Evolutionary conservation across 2,797 vertebrate genomes (phyloP).

Genomic region (Hephaestus fuliginosus): DNA sequence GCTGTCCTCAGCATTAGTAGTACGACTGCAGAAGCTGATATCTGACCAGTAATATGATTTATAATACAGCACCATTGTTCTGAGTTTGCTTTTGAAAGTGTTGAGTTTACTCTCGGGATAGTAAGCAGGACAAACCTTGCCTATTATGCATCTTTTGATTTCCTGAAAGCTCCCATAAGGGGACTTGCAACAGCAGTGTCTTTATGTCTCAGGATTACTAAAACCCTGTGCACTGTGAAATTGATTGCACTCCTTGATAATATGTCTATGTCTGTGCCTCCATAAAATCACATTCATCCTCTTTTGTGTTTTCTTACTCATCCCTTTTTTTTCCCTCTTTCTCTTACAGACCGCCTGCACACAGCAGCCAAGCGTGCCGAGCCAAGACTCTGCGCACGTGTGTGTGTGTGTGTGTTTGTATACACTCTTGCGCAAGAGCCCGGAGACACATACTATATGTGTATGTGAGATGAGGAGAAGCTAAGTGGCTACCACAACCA

Average conservation of each 20-base stretch:
- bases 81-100: conserved; percentile 29
- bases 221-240: conserved; percentile 24
- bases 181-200: neutral
- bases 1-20: conserved; percentile 49
- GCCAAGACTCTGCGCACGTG: conserved; percentile 19
- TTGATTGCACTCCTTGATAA: conserved; percentile 5
- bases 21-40: conserved; percentile 23
- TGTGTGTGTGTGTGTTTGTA: conserved; percentile 17
- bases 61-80: conserved; percentile 10
- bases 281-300: conserved; percentile 24
- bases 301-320: conserved; percentile 28
- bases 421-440: conserved; percentile 24
- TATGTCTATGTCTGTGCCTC: neutral
- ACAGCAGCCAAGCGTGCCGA: conserved; percentile 20
- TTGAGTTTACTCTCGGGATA: neutral
- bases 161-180: neutral
- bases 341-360: conserved; percentile 52
- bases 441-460: conserved; percentile 33
- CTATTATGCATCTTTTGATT: conserved; percentile 34
- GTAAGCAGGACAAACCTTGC: conserved; percentile 4
- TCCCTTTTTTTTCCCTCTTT: conserved; percentile 8
- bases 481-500: conserved; percentile 78
- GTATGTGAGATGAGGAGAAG: conserved; percentile 82
- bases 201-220: conserved; percentile 26
- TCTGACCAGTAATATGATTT: conserved; percentile 36